A percentile compares a stretch with the other conserved stretches of the same genome.
These are phyloP conservation scores for Brachionus sp. DNA, from an alignment of 1,140 invertebrate species.

Conservation along the genomic window DNA sequence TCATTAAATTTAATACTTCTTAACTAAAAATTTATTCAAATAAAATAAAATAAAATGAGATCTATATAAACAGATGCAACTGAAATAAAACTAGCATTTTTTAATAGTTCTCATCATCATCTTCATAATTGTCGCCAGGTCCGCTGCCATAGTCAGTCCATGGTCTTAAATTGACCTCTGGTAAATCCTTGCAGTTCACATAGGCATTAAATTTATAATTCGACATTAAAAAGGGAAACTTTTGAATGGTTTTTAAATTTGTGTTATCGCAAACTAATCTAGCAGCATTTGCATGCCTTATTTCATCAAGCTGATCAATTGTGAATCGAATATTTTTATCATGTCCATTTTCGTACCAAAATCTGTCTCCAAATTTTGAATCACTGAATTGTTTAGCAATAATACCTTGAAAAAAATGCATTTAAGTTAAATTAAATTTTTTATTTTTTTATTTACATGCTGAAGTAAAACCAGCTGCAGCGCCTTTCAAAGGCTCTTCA, in stretches of 20 bases:
- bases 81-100: not conserved
- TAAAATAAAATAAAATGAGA: no score
- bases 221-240: constrained; percentile 9
- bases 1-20: no score
- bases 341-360: constrained; percentile 77
- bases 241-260: not conserved
- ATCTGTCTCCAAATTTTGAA: constrained; percentile 81
- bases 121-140: not conserved
- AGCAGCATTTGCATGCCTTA: not conserved
- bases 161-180: not conserved
- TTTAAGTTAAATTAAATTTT: no score
- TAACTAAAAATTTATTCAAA: no score
- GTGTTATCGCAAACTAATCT: constrained; percentile 35
- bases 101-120: not conserved
- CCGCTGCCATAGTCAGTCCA: not conserved
- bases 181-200: not conserved
- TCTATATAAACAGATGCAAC: not conserved
- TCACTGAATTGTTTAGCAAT: constrained; percentile 88
- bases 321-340: not conserved
- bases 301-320: not conserved
- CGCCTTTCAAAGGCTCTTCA: constrained; percentile 75
- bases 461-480: constrained; percentile 86
- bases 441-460: constrained; percentile 65
- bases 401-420: constrained; percentile 55
- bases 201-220: not conserved